phyloP scores from a whole-genome alignment of 2,797 vertebrate genomes.

The Peromyscus melanophrys region DNA sequence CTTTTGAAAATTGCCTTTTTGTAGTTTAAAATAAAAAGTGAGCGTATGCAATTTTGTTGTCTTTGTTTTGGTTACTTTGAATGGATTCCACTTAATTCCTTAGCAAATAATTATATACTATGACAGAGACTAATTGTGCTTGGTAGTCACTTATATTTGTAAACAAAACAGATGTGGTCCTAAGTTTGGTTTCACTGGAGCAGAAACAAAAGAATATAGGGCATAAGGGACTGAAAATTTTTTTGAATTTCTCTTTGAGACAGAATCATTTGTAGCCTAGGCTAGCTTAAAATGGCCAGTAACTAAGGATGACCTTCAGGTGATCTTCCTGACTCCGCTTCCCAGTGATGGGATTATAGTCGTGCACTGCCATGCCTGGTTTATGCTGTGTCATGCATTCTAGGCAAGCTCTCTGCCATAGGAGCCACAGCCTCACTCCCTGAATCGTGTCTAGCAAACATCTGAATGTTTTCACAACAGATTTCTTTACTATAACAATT shows the following conservation, averaged over 20 bases:
- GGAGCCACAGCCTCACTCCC: neutral
- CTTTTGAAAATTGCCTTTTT: neutral
- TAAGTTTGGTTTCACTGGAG: neutral
- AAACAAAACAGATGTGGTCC: neutral
- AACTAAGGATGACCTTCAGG: neutral
- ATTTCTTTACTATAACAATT: neutral
- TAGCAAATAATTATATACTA: neutral
- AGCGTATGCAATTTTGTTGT: neutral
- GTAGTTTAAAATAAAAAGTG: neutral
- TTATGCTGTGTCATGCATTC: neutral
- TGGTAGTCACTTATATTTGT: neutral
- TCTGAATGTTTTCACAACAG: neutral
- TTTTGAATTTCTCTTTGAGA: neutral
- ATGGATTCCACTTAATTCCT: neutral
- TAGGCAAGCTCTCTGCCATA: neutral
- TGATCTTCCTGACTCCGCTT: neutral
- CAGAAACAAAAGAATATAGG: neutral
- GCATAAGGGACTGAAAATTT: neutral
- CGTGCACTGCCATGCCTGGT: neutral
- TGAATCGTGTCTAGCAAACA: neutral
- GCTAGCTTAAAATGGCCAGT: neutral
- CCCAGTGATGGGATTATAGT: neutral
- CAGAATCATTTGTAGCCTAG: neutral
- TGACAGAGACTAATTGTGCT: neutral
- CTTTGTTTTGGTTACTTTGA: neutral